Base-by-base conservation (phyloP, 2,888 invertebrate species). In the Oligia strigilis region DNA sequence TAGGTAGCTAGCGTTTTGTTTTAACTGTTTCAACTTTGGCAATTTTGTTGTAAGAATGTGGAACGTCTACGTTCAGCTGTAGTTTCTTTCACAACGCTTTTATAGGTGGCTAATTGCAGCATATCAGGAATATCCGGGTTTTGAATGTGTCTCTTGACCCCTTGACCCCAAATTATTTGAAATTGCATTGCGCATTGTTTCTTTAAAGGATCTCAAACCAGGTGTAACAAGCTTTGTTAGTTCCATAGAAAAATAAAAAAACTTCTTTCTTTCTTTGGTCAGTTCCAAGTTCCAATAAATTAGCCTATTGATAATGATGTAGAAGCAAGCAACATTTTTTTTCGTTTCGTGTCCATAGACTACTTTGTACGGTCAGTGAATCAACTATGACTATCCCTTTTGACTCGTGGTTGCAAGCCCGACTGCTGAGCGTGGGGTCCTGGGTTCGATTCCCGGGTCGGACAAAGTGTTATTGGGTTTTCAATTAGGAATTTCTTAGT, bases 11-110 rank as follows among this genome's bases (percentile, higher is more conserved):
- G 19, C 14, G n/a, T 86, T 70, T 81, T 69, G 65, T 82, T 29
- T 29, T 70, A 80, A 78, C 36, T 66, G 75, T 82, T 78, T 66
- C 9, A 58, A 77, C 46, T 78, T 82, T 75, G 40, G 62, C 17
- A 82, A 84, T 75, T 58, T 75, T 82, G 43, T 72, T 73, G 40
- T 72, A 75, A 58, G 65, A 46, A 69, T 62, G 29, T 40, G 23
- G 67, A 64, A 72, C 80, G 55, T 71, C 8, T 80, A 29, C 29
- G 43, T 70, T 72, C 62, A 78, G 72, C 23, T 71, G 64, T 3
- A 19, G 36, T 78, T 83, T 66, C 46, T 78, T 83, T 66, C 46
- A 69, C 36, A 70, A 64, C 9, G 23, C 17, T 64, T 64, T 4
- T 67, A 14, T 60, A 6, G 13, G 23, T 58, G 3, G 19, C 1